A percentile compares a stretch with the other conserved stretches of the same genome.
These are phyloP conservation scores for Theretra japonica DNA, from an alignment of 2,888 invertebrate genomes.

Conservation along the genomic window DNA sequence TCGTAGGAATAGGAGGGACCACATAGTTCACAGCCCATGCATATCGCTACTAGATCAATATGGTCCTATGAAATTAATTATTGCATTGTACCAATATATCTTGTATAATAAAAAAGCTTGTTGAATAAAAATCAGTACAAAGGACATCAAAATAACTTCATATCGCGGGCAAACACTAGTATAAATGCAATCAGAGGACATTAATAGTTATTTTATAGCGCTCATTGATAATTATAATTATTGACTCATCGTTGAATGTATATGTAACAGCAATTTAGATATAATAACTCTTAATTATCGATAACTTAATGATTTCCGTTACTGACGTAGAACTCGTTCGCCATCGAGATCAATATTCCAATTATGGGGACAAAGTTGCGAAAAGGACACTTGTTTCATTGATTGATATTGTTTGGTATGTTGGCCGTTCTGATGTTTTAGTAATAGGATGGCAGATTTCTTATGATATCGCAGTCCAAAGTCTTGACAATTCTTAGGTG, in stretches of 20 bases:
- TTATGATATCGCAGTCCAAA: too few relatives aligned
- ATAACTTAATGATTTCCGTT: slow-evolving; percentile 22
- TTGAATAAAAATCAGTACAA: neutral
- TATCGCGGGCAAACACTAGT: neutral
- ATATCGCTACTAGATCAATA: neutral
- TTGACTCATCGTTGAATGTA: slow-evolving; percentile 7
- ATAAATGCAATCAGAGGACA: slow-evolving; percentile 8
- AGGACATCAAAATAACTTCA: neutral
- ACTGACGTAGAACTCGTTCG: neutral
- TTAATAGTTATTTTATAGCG: slow-evolving; percentile 32
- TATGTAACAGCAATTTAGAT: neutral
- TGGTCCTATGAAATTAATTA: too few relatives aligned
- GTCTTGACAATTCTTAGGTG: too few relatives aligned
- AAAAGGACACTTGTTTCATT: neutral
- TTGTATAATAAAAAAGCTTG: too few relatives aligned
- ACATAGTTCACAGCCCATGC: too few relatives aligned
- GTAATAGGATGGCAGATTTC: too few relatives aligned
- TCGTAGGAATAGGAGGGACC: too few relatives aligned
- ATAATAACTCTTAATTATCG: slow-evolving; percentile 21
- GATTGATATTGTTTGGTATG: too few relatives aligned
- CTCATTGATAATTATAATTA: slow-evolving; percentile 24
- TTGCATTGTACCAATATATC: too few relatives aligned
- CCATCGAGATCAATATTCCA: slow-evolving; percentile 2
- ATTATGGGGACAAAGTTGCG: neutral
- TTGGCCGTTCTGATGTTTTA: too few relatives aligned